Percentiles rank a stretch among this genome's conserved stretches.
These are phyloP conservation scores for Tachina lurida DNA, from an alignment of 2,888 invertebrate species.

Conservation along the genomic window DNA sequence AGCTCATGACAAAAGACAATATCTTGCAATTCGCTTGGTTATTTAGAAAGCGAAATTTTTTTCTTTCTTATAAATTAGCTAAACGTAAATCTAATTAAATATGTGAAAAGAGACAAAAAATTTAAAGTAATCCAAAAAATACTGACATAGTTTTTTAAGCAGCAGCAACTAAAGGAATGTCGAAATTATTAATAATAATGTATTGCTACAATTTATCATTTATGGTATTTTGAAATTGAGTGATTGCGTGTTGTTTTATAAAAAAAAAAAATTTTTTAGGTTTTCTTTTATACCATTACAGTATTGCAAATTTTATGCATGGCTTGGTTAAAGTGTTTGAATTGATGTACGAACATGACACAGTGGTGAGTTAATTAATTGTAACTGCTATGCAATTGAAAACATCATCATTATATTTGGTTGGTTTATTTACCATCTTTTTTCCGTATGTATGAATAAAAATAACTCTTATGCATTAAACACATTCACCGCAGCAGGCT, in stretches of 20 bases:
- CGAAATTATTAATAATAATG: conserved; percentile 32
- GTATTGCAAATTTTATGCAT: conserved; percentile 58
- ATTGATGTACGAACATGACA: neutral
- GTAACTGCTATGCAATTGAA: conserved; percentile 3
- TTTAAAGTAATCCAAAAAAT: neutral
- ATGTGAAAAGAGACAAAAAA: neutral
- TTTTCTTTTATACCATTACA: conserved; percentile 35
- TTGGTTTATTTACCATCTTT: conserved; percentile 37
- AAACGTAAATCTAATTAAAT: neutral
- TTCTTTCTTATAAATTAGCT: neutral
- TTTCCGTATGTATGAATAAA: conserved; percentile 18
- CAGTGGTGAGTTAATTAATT: conserved; percentile 11
- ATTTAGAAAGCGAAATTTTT: neutral
- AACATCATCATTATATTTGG: conserved; percentile 27
- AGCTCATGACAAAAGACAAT: neutral
- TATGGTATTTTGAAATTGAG: conserved; percentile 1
- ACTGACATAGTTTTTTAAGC: conserved; percentile 13
- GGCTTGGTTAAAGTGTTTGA: conserved; percentile 18
- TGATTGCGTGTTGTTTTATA: conserved; percentile 22
- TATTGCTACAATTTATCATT: conserved; percentile 5
- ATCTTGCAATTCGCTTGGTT: conserved; percentile 5
- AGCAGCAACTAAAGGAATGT: neutral
- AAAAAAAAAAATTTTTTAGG: neutral
- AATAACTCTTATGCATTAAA: conserved; percentile 30
- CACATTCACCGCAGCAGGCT: no score